Base-by-base conservation (phyloP, 2,113 vertebrate species). In the Syngnathus floridae region DNA sequence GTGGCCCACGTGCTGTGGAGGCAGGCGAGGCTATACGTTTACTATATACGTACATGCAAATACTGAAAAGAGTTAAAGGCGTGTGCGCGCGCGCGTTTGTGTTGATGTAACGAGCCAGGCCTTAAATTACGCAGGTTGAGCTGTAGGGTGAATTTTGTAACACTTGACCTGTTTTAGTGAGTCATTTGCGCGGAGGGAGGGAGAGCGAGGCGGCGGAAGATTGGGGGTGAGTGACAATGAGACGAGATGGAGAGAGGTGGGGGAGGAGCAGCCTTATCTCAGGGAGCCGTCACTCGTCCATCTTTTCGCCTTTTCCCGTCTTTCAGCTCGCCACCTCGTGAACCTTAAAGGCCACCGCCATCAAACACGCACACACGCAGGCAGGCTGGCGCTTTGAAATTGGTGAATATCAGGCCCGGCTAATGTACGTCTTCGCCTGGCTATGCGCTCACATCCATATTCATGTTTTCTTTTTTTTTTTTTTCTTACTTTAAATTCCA, bases 101-200 rank as follows among this genome's bases (percentile, higher is more conserved):
- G 59, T 35, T 82, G 83, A 73, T 80, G 81, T 80, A 85, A 84
- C 84, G 84, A 88, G 79, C 81, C 71, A 74, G 77, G 78, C 80
- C 79, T 86, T 81, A 76, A 84, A 87, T 88, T 87, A 87, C 85
- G 84, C 89, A 90, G 88, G 89, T 91, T 88, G 88, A 84, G 89
- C 91, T 90, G 71, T 76, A 85, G 88, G 91, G 81, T 67, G 70
- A 89, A 86, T 88, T 91, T 86, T 82, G 77, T 86, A 88, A 89
- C 90, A 90, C 90, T 91, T 92, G 91, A 92, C 91, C 91, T 90
- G 90, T 87, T 91, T 91, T 81, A 82, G 86, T 88, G 89, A 91
- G 79, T 90, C 87, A 90, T 87, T 86, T 86, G 80, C 80, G 75
- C 82, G 77, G 80, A 84, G 84, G 85, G 73, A 89, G 82, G 80